Base-by-base conservation (phyloP, 2,797 vertebrate genomes). In the Onychomys leucogaster region DNA sequence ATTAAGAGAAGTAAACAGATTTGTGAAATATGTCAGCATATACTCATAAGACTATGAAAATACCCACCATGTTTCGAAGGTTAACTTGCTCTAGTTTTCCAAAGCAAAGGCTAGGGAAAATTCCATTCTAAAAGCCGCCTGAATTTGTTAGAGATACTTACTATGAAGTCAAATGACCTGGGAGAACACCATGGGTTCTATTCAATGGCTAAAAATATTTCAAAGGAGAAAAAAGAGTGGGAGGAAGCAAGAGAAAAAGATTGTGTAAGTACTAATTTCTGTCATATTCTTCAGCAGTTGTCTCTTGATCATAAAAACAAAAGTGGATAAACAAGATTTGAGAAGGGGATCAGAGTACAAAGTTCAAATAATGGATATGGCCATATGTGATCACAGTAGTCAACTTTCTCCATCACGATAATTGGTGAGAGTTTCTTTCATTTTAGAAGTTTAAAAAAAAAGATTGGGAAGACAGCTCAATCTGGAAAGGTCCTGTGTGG, bases 1-100 rank as follows among this genome's bases (percentile, higher is more conserved):
- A 90, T 87, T 29, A 95, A 89, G 12, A 92, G 43, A 95, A 78
- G 1, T 65, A 59, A n/a, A 6, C 6, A 90, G 29, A 88, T 89
- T 63, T 96, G 34, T 77, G 12, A 96, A n/a, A 84, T 80, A 95
- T 90, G 93, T 91, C n/a, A 59, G 57, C 93, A 92, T 94, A 93
- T 93, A 78, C 21, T 21, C 29, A 67, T 0, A 80, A 46, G 49
- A 87, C 2, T 69, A 93, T 34, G 34, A 25, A 63, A 93, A 76
- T 69, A 17, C 73, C 5, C 34, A 92, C 19, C 4, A 88, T 94
- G 93, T 96, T 88, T 59, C 65, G 88, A 96, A 95, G 3, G 19
- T 73, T 77, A 95, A 59, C 29, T 93, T 11, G 41, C 93, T 77
- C 46, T 81, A 29, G 23, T 43, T 96, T 96, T 93, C 32, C 7